Conservation (phyloP, 2,797 vertebrate genomes). For the Tokudaia tokunoshimensis region DNA sequence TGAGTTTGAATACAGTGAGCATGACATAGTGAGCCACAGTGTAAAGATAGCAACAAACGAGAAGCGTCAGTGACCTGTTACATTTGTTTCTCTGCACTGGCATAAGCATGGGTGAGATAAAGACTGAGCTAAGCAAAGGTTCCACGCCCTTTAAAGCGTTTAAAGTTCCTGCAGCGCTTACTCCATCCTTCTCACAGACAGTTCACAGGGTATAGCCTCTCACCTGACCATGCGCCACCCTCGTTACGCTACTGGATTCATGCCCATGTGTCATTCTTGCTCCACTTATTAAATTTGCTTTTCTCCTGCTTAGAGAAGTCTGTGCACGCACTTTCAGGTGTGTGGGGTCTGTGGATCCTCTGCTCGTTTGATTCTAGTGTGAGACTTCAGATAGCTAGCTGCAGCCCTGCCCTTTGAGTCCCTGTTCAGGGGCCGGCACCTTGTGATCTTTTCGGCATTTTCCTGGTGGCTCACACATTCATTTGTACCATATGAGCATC, state of each 20-base stretch:
- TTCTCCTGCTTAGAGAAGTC: not conserved
- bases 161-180: not conserved
- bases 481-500: not conserved
- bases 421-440: not conserved
- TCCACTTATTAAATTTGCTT: not conserved
- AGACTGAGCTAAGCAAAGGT: not conserved
- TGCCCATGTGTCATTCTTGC: not conserved
- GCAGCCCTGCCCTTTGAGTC: not conserved
- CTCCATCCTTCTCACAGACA: not conserved
- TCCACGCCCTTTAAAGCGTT: not conserved
- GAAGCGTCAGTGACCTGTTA: not conserved
- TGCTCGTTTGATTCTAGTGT: not conserved
- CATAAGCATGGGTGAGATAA: not conserved
- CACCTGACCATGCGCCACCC: not conserved
- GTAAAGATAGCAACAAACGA: not conserved
- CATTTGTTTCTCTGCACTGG: not conserved
- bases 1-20: not conserved
- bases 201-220: rapidly evolving
- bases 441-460: not conserved
- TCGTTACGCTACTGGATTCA: not conserved
- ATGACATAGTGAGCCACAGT: not conserved
- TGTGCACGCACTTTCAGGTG: not conserved
- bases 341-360: not conserved
- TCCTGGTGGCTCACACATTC: not conserved
- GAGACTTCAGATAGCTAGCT: not conserved